Conservation (phyloP, 2,113 vertebrate genomes). For the Alaudala cheleensis region DNA sequence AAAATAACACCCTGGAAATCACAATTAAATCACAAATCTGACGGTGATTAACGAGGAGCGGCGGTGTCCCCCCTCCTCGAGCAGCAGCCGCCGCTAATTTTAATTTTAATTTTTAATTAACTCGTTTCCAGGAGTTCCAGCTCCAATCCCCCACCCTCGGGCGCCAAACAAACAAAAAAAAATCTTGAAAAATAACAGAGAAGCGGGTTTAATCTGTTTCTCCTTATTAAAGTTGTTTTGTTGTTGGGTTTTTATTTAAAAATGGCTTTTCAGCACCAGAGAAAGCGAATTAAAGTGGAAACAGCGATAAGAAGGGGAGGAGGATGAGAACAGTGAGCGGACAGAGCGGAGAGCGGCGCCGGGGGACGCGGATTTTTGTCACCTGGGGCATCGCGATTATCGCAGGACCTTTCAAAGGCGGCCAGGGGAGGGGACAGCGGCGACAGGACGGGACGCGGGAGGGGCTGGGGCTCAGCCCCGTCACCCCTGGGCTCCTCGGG, state of each 20-base stretch:
- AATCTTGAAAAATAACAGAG: neutral
- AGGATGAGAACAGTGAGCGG: neutral
- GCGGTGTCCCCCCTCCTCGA: neutral
- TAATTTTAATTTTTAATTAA: constrained; percentile 27
- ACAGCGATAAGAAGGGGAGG: neutral
- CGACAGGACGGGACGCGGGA: rapidly evolving
- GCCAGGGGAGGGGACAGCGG: neutral
- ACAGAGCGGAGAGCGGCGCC: neutral
- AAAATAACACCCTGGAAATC: no score
- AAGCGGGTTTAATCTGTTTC: neutral
- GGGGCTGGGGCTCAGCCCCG: rapidly evolving
- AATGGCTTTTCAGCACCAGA: neutral
- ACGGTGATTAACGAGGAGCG: neutral
- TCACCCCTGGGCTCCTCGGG: neutral
- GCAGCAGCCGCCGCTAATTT: neutral
- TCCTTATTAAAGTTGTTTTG: neutral
- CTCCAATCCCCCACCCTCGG: neutral
- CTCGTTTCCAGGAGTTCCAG: constrained; percentile 7
- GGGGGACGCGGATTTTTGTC: no score
- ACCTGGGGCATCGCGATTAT: rapidly evolving
- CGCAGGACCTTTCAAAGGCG: neutral
- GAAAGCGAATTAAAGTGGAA: neutral
- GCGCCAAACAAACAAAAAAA: constrained; percentile 9
- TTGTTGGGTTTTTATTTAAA: no score
- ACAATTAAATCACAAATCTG: neutral